Evolutionary conservation across 2,113 vertebrate genomes (phyloP).

Genomic region (Calyptomena viridis): DNA sequence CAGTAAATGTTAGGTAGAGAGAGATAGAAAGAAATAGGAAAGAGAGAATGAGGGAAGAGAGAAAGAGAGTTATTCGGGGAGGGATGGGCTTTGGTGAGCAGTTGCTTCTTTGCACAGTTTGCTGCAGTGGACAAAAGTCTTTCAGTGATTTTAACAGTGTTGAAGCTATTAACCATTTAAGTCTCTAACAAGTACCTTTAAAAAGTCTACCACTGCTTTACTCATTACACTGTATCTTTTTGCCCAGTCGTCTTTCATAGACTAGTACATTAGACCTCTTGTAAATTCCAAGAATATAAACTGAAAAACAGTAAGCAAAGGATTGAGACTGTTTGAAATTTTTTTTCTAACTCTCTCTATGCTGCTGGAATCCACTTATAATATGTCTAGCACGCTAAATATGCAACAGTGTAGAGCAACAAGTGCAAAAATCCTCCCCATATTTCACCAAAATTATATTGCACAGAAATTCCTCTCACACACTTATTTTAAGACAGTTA

Average conservation of each 20-base stretch:
- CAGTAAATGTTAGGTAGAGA: background rate
- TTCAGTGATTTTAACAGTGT: background rate
- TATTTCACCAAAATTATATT: background rate
- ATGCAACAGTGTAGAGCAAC: accelerated
- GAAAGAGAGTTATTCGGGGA: background rate
- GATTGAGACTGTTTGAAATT: background rate
- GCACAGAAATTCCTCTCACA: background rate
- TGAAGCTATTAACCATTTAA: background rate
- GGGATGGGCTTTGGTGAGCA: background rate
- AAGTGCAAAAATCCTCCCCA: background rate
- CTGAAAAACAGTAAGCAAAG: background rate
- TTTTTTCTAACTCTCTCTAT: background rate
- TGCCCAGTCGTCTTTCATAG: background rate
- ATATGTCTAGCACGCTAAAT: background rate
- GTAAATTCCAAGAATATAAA: background rate
- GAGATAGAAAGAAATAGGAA: background rate
- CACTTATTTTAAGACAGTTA: background rate
- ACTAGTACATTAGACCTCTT: no score
- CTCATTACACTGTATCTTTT: background rate
- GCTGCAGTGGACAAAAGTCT: background rate
- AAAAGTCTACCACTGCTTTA: background rate
- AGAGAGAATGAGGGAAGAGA: background rate
- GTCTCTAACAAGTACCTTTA: background rate
- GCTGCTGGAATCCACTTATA: background rate
- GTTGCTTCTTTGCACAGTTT: background rate